Percentiles rank a stretch among this genome's conserved stretches.
These are phyloP conservation scores for Ammodramus savannarum DNA, from an alignment of 2,113 vertebrate species.

Conservation along the genomic window DNA sequence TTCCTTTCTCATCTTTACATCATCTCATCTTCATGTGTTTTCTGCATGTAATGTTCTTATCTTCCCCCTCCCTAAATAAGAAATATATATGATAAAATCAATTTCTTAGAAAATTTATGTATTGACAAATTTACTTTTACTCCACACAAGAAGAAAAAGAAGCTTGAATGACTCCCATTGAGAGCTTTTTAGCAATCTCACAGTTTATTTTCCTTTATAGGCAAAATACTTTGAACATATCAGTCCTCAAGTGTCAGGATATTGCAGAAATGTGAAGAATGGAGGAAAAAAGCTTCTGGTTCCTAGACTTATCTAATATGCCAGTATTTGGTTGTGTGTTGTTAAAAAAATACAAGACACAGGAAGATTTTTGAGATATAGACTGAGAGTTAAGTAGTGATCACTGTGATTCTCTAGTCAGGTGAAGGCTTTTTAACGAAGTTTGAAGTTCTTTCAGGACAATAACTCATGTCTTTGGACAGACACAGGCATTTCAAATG, in stretches of 20 bases:
- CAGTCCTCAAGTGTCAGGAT: not conserved
- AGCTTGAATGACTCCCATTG: not conserved
- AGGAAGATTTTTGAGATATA: not conserved
- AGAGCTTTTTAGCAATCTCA: not conserved
- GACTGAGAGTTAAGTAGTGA: not conserved
- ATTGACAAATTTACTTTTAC: not conserved
- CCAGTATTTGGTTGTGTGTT: accelerated
- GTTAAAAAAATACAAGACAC: not conserved
- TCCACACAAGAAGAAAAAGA: not conserved
- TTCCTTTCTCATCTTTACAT: not conserved
- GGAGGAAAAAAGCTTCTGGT: not conserved
- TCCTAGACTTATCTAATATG: not conserved
- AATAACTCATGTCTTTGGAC: not conserved
- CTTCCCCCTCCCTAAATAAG: not conserved
- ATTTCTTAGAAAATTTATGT: not conserved
- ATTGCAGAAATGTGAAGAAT: not conserved
- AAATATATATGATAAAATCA: not conserved
- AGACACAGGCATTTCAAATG: not conserved
- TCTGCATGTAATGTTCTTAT: not conserved
- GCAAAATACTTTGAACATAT: not conserved
- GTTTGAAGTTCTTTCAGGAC: not conserved
- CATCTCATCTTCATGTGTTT: not conserved
- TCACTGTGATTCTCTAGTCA: not conserved
- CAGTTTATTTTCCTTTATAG: not conserved
- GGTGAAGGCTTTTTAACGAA: not conserved